Evolutionary conservation across 2,888 invertebrate genomes (phyloP).

Genomic region (Ectemnius continuus): DNA sequence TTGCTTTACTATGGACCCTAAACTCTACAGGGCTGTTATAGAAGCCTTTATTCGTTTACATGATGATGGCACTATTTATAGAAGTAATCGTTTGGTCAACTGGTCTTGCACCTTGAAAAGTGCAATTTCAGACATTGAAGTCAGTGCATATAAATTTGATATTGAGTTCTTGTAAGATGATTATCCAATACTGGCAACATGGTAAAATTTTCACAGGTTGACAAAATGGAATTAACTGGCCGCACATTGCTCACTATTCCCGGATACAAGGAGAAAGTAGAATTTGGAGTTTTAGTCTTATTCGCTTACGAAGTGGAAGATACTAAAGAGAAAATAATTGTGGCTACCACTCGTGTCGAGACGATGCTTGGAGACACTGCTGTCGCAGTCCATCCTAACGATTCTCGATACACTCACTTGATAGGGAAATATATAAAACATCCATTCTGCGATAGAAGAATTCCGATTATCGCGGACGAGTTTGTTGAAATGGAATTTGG

Average conservation of each 20-base stretch:
- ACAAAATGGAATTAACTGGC: slow-evolving; percentile 93
- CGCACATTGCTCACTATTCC: slow-evolving; percentile 93
- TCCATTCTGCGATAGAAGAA: slow-evolving; percentile 89
- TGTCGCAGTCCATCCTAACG: slow-evolving; percentile 97
- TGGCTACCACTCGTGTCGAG: slow-evolving; percentile 98
- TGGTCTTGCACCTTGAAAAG: slow-evolving; percentile 98
- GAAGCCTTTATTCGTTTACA: slow-evolving; percentile 96
- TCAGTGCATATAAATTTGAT: slow-evolving; percentile 58
- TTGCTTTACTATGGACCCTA: slow-evolving; percentile 97
- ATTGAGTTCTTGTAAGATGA: background rate
- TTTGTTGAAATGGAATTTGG: slow-evolving; percentile 98
- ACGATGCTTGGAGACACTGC: slow-evolving; percentile 99
- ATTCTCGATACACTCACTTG: slow-evolving; percentile 89
- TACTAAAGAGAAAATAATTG: slow-evolving; percentile 88
- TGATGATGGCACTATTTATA: slow-evolving; percentile 92
- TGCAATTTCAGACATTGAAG: slow-evolving; percentile 99
- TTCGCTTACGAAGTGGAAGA: slow-evolving; percentile 94
- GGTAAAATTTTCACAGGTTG: slow-evolving; percentile 81
- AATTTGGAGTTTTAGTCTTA: slow-evolving; percentile 94
- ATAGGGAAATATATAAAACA: slow-evolving; percentile 91
- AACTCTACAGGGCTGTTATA: slow-evolving; percentile 91
- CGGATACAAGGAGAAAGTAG: slow-evolving; percentile 92
- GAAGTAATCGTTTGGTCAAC: slow-evolving; percentile 96
- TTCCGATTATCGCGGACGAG: slow-evolving; percentile 94
- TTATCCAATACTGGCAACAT: too few species aligned